Base-by-base conservation (phyloP, 1,140 invertebrate species). In the Calosoma granatense region DNA sequence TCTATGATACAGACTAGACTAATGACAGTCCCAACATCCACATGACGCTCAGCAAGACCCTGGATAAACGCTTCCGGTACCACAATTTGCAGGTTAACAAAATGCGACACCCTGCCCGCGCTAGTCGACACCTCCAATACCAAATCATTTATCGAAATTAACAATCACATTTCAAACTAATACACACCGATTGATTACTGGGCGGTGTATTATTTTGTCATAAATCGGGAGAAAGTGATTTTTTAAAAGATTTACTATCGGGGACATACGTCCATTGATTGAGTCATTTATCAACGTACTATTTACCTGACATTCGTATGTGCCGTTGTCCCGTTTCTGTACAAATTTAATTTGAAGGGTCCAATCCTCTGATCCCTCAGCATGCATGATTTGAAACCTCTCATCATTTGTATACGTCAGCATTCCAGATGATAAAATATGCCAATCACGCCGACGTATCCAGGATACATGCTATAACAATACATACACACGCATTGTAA, bases 281-380 rank as follows among this genome's bases (percentile, higher is more conserved):
- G n/a, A n/a, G n/a, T n/a, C n/a, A n/a, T n/a, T n/a, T n/a, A n/a
- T n/a, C n/a, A n/a, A n/a, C n/a, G n/a, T n/a, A n/a, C n/a, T n/a
- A n/a, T n/a, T 85, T 78, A 95, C 90, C 84, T 96, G 92, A 75
- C 94, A 97, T 70, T 95, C 92, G 74, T 96, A 97, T 47, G 90
- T 90, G 61, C 94, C 94, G 65, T 92, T 90, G 77, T 96, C 92
- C 64, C 87, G 79, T 65, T 87, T 87, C 71, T 92, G 87, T 57
- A 94, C 90, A 73, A 90, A 94, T 76, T 92, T 92, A 68, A 97
- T 94, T 74, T 94, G 87, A 62, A 97, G 78, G 53, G 88, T 92
- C 92, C 92, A 97, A 72, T 90, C 86, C 61, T 89, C 83, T 6
- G 82, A 81, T 52, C 84, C 81, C 61, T 88, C 84, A 19, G 78